Evolutionary conservation across 1,140 invertebrate genomes (phyloP), one percentile per base, ranked within the genome.

Genomic region (Eupeodes corollae): DNA sequence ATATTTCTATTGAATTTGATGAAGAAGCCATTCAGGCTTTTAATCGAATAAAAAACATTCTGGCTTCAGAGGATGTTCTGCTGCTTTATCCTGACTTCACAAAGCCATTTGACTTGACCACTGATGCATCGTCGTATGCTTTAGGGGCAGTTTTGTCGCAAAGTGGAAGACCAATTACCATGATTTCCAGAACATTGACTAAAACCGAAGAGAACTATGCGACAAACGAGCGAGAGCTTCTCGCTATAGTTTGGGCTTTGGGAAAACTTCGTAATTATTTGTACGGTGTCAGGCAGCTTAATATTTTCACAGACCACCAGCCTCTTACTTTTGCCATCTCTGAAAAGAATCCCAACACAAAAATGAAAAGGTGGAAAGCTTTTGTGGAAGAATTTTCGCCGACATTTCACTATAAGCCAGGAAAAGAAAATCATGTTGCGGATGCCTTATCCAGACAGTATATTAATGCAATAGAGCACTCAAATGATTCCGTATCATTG

Each of bases 41-140:
- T n/a, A n/a, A 35, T 35, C 10, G 33, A 35, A n/a, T 35, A 35
- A 35, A 35, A n/a, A 35, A 35, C 10, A 35, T n/a, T n/a, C n/a
- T n/a, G n/a, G n/a, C n/a, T n/a, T n/a, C n/a, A n/a, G n/a, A n/a
- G n/a, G n/a, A n/a, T n/a, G n/a, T n/a, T n/a, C n/a, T n/a, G n/a
- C n/a, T n/a, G n/a, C n/a, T n/a, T n/a, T n/a, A n/a, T n/a, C 62
- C 65, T 1, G 56, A 69, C 37, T 67, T 63, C 45, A 34, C 42
- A 0, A 54, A 58, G 42, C 50, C 49, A 18, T 67, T 68, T 44
- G 55, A 56, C 13, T 46, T 68, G 11, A 59, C 59, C 2, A 63
- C 54, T n/a, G n/a, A n/a, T n/a, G n/a, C n/a, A n/a, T n/a, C n/a
- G n/a, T n/a, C n/a, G n/a, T n/a, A n/a, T n/a, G 59, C 59, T 1